Percentiles rank a stretch among this genome's conserved stretches.
phyloP scores from a whole-genome alignment of 2,797 vertebrate species.

The Eulemur rubriventer region DNA sequence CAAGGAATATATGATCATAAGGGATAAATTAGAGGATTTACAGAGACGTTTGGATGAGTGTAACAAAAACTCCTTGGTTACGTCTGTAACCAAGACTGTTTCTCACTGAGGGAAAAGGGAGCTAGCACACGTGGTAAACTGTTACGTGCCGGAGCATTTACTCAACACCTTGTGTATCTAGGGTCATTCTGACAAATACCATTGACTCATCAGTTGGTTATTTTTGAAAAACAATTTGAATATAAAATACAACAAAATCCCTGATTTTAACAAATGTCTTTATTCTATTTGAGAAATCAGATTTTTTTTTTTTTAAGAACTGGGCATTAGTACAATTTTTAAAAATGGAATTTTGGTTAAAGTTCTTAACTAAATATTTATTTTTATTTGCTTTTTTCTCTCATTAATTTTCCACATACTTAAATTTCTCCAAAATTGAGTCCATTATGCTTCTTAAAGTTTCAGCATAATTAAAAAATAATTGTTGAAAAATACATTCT shows the following conservation, averaged over 20 bases:
- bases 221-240: not conserved
- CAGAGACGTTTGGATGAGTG: not conserved
- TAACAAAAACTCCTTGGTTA: not conserved
- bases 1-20: not conserved
- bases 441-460: not conserved
- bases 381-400: slow-evolving; percentile 24
- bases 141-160: not conserved
- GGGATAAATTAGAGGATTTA: not conserved
- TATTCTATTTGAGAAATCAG: not conserved
- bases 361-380: not conserved
- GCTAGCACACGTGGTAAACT: not conserved
- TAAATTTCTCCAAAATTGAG: slow-evolving; percentile 18
- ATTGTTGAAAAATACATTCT: not conserved
- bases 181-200: not conserved
- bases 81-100: not conserved
- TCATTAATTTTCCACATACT: slow-evolving; percentile 34
- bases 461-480: not conserved
- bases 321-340: not conserved
- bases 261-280: not conserved
- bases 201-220: not conserved
- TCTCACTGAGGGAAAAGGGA: not conserved
- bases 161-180: not conserved
- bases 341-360: slow-evolving; percentile 43
- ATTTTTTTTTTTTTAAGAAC: not conserved
- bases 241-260: not conserved